phyloP scores from a whole-genome alignment of 2,113 vertebrate species.

The Chlamydotis undulata region DNA sequence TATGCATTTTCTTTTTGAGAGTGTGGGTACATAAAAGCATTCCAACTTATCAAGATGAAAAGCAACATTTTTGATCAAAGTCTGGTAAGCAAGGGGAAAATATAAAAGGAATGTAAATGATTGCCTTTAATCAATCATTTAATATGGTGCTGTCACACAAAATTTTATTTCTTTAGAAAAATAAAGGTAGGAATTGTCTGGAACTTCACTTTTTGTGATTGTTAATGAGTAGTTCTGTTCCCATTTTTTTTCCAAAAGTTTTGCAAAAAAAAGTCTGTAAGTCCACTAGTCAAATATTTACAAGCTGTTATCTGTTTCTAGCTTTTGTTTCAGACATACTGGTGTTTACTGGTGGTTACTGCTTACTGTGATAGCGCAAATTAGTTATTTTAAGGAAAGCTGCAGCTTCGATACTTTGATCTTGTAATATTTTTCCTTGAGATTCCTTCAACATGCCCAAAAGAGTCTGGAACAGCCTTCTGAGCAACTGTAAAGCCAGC shows the following conservation, averaged over 20 bases:
- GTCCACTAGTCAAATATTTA: neutral
- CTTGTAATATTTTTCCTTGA: neutral
- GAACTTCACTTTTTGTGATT: neutral
- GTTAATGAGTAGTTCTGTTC: neutral
- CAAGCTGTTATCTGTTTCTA: neutral
- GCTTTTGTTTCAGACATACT: neutral
- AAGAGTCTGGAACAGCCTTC: neutral
- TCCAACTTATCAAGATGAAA: neutral
- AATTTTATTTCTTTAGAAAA: neutral
- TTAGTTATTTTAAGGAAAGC: neutral
- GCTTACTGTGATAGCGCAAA: neutral
- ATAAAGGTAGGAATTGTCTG: neutral
- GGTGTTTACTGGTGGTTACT: neutral
- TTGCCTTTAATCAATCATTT: constrained; percentile 31
- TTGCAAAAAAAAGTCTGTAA: neutral
- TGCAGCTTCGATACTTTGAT: neutral
- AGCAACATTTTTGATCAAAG: constrained; percentile 31
- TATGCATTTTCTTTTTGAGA: neutral
- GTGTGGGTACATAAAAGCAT: neutral
- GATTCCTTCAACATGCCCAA: neutral
- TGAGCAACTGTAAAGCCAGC: neutral
- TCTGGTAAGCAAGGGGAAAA: neutral
- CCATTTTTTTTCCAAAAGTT: neutral
- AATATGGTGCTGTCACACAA: neutral
- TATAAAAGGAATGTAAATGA: constrained; percentile 15